These are phyloP conservation scores for Arnoldichthys spilopterus DNA, from an alignment of 2,797 vertebrate genomes.

Conservation along the genomic window DNA sequence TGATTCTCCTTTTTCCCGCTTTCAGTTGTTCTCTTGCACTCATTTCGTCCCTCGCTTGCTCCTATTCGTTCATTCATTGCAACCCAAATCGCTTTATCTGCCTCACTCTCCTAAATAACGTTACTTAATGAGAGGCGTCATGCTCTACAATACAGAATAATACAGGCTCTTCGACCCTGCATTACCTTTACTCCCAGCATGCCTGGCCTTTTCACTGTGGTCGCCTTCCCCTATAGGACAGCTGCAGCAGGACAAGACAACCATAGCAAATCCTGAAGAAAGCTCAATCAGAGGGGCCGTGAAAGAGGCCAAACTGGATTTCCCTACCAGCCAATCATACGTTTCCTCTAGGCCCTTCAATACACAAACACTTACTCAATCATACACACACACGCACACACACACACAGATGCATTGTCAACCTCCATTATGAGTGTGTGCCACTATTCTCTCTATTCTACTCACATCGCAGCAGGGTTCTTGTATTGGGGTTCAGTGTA, in stretches of 20 bases:
- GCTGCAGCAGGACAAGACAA: constrained; percentile 68
- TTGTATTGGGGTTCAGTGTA: constrained; percentile 60
- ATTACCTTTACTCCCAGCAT: constrained; percentile 60
- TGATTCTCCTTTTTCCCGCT: constrained; percentile 34
- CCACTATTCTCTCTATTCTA: constrained; percentile 53
- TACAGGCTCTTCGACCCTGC: constrained; percentile 57
- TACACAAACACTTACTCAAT: constrained; percentile 55
- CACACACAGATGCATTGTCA: constrained; percentile 55
- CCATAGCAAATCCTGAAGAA: constrained; percentile 67
- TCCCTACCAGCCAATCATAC: constrained; percentile 66
- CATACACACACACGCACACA: constrained; percentile 35
- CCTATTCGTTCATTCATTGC: constrained; percentile 47
- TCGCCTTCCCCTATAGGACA: constrained; percentile 60
- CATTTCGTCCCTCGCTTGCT: constrained; percentile 15
- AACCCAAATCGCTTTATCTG: constrained; percentile 55
- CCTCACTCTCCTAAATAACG: constrained; percentile 60
- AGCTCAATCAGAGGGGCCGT: constrained; percentile 64
- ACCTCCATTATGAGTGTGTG: constrained; percentile 57
- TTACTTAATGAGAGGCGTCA: constrained; percentile 68
- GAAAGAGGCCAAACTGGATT: constrained; percentile 66
- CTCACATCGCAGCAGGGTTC: constrained; percentile 54
- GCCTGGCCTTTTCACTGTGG: constrained; percentile 56
- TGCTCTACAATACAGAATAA: constrained; percentile 62
- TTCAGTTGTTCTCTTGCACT: constrained; percentile 29
- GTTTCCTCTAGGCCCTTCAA: constrained; percentile 47